Evolutionary conservation across 2,797 vertebrate species (phyloP), one percentile per base, ranked within the genome.

Genomic region (Dicrostonyx torquatus): DNA sequence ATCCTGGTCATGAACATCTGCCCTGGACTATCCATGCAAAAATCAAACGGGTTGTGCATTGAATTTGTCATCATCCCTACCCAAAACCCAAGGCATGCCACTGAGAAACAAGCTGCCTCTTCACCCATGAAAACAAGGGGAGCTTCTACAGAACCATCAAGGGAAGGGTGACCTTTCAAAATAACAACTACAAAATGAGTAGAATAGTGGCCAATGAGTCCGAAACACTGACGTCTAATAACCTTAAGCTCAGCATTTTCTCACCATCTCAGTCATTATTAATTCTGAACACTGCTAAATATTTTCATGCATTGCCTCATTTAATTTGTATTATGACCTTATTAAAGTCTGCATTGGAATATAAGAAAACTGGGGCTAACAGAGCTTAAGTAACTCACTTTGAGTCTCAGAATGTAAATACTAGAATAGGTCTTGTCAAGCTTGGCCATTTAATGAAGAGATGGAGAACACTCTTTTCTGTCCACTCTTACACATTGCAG

Each of bases 301-400:
- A 53, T 14, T 83, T 93, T 40, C n/a, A 45, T 89, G 45, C 14
- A 73, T 4, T 55, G 12, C 13, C 31, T 58, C 75, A 75, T 40
- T 91, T 91, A 91, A 43, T 66, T 73, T 64, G 48, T 64, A 15
- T 58, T 77, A 2, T 78, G 86, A 87, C 8, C 83, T 87, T 76
- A 77, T 62, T 75, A 93, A 94, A 91, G 60, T 68, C n/a, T 83
- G 31, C n/a, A 62, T 10, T 89, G 77, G 60, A 58, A 77, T 14
- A 93, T 31, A 31, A 79, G 50, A 60, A 87, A 92, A 53, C 40
- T 15, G 5, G 11, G 13, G 10, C 11, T 26, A 22, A 85, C n/a
- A 78, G 70, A 89, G 70, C 58, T 14, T 50, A 87, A 83, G 4
- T 26, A 88, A 78, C 6, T 55, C 1, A 5, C 6, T 87, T 24